Evolutionary conservation across 2,113 vertebrate genomes (phyloP).

Genomic region (Capreolus pygargus): DNA sequence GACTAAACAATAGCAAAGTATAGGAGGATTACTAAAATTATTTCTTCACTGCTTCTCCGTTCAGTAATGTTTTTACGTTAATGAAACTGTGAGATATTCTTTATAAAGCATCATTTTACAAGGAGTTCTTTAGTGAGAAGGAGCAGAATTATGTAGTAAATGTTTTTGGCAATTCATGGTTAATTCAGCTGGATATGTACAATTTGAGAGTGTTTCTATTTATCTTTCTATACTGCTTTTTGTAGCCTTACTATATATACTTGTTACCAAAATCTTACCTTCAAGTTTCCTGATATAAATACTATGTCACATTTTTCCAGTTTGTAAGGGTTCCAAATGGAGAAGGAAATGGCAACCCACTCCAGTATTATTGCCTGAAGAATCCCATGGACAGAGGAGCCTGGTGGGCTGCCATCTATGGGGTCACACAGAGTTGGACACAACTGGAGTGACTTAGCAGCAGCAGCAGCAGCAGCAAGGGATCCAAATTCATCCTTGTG

Average conservation of each 20-base stretch:
- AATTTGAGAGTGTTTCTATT: background rate
- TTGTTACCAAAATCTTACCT: background rate
- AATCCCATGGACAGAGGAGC: background rate
- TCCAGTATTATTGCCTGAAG: background rate
- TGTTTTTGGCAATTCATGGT: background rate
- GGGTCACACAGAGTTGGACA: background rate
- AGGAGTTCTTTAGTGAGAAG: background rate
- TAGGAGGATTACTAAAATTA: background rate
- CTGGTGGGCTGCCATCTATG: background rate
- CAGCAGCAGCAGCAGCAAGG: background rate
- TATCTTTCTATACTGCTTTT: background rate
- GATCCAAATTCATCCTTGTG: background rate
- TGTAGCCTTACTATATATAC: background rate
- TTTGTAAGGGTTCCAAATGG: background rate
- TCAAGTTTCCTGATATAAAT: background rate
- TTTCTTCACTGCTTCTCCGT: background rate
- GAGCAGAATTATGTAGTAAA: background rate
- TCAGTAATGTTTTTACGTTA: background rate
- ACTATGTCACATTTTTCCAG: background rate
- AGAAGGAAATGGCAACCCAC: background rate
- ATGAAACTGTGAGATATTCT: background rate
- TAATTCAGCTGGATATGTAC: background rate
- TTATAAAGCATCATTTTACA: background rate
- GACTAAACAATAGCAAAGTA: background rate
- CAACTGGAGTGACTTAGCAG: background rate